Evolutionary conservation across 2,113 vertebrate genomes (phyloP).

Genomic region (Malurus cyaneus): DNA sequence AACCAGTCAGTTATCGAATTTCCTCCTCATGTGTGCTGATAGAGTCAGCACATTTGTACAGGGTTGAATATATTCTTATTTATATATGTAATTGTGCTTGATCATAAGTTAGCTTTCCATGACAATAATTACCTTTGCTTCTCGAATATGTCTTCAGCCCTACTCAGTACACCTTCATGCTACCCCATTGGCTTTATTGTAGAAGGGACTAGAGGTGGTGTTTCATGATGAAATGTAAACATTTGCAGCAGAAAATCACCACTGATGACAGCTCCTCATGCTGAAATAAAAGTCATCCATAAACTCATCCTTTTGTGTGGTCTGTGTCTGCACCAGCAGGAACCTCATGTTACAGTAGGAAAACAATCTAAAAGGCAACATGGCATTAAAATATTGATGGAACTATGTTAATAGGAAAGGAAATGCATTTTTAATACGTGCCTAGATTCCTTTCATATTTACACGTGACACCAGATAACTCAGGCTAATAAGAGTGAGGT

Average conservation of each 20-base stretch:
- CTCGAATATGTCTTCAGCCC: constrained; percentile 19
- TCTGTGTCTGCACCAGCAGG: not conserved
- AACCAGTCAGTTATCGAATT: constrained; percentile 1
- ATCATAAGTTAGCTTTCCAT: constrained; percentile 45
- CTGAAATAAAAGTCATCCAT: not conserved
- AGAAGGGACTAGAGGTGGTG: not conserved
- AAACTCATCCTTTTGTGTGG: not conserved
- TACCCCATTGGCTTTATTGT: not conserved
- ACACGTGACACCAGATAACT: constrained; percentile 42
- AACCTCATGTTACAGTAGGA: constrained; percentile 16
- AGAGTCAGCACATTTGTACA: not conserved
- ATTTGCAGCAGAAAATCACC: not conserved
- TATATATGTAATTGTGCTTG: not conserved
- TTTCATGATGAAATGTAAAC: not conserved
- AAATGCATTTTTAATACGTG: constrained; percentile 57
- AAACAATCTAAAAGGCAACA: constrained; percentile 33
- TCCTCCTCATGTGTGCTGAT: not conserved
- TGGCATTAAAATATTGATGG: constrained; percentile 60
- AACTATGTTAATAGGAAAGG: constrained; percentile 7
- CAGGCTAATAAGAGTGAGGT: not conserved
- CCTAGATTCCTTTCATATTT: constrained; percentile 43
- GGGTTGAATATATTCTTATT: not conserved
- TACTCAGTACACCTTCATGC: not conserved
- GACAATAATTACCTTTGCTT: not conserved
- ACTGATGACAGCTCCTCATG: not conserved